phyloP scores from a whole-genome alignment of 2,113 vertebrate species.

The Ammospiza nelsoni region DNA sequence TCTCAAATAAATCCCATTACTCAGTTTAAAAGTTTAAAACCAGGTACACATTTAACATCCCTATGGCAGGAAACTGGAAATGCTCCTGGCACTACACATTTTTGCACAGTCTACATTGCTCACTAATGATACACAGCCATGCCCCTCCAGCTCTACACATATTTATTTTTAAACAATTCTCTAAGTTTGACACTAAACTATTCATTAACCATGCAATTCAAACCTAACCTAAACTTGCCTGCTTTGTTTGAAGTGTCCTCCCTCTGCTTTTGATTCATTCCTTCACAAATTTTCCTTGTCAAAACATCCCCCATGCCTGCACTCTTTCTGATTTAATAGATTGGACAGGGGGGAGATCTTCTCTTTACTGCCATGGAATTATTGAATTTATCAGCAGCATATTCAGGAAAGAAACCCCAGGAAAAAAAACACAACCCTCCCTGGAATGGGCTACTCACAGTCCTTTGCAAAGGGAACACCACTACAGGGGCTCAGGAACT shows the following conservation, averaged over 20 bases:
- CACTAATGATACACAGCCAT: fast-evolving
- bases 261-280: neutral
- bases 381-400: neutral
- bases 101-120: neutral
- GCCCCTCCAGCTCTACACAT: fast-evolving
- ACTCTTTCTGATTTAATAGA: neutral
- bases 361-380: neutral
- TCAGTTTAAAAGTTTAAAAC: neutral
- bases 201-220: neutral
- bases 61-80: neutral
- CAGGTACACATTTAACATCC: neutral
- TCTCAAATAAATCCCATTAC: neutral
- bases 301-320: neutral
- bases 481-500: neutral
- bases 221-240: neutral
- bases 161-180: neutral
- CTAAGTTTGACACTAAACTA: neutral
- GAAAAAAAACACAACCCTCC: neutral
- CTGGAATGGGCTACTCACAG: neutral
- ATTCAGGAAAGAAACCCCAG: neutral
- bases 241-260: neutral
- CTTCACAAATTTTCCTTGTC: neutral
- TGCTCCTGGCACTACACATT: neutral
- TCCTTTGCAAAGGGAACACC: neutral
- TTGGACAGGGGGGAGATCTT: neutral